These are phyloP conservation scores for Cavia porcellus DNA, from an alignment of 2,113 vertebrate species.

Conservation along the genomic window DNA sequence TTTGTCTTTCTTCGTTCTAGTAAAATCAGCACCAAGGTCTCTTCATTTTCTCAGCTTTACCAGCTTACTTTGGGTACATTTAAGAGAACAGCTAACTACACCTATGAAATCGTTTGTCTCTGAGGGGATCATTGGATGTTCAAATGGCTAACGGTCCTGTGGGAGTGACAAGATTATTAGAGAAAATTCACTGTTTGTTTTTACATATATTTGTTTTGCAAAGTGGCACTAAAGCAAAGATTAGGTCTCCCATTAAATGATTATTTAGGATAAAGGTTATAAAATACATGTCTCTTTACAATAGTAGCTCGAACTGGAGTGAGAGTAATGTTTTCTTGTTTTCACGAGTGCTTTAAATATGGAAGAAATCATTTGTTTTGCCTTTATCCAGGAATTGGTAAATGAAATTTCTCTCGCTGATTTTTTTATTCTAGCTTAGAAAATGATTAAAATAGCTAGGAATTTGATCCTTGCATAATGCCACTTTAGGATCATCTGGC, in stretches of 20 bases:
- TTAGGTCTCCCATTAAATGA: conserved; percentile 56
- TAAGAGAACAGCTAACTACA: neutral
- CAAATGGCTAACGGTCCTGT: conserved; percentile 35
- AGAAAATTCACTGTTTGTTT: conserved; percentile 68
- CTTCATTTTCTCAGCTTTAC: neutral
- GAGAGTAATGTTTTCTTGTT: conserved; percentile 21
- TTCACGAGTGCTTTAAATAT: conserved; percentile 48
- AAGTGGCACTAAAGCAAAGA: conserved; percentile 78
- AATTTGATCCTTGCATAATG: conserved; percentile 81
- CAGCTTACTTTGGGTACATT: neutral
- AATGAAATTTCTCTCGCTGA: conserved; percentile 74
- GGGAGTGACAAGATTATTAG: conserved; percentile 51
- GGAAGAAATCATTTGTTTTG: conserved; percentile 66
- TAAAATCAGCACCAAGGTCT: conserved; percentile 20
- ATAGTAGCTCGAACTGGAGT: conserved; percentile 51
- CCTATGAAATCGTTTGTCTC: conserved; percentile 57
- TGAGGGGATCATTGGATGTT: conserved; percentile 57
- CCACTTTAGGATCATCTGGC: conserved; percentile 74
- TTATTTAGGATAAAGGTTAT: conserved; percentile 66
- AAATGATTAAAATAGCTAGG: conserved; percentile 81
- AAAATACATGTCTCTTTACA: conserved; percentile 70
- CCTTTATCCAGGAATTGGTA: conserved; percentile 71
- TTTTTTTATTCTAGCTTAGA: conserved; percentile 81
- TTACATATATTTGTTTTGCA: conserved; percentile 62
- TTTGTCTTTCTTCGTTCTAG: neutral